Evolutionary conservation across 2,888 invertebrate species (phyloP), one percentile per base, ranked within the genome.

Genomic region (Drosophila robusta): DNA sequence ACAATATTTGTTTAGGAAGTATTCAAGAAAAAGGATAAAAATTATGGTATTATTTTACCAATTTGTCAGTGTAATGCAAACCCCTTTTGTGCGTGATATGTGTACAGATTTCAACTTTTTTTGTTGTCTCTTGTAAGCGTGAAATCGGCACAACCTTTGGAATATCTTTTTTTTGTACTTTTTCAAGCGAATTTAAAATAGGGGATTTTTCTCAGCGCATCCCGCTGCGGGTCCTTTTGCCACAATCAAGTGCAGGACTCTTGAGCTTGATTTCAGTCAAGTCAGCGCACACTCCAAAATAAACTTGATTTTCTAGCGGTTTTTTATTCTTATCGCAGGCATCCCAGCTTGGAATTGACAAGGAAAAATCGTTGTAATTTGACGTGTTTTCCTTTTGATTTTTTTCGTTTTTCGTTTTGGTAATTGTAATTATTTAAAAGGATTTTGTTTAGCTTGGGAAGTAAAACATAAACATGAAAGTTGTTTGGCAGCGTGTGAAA

Each of bases 1-100:
- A 84, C 85, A 84, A 85, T 87, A 84, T 84, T 84, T 84, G 82
- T 85, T 84, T 85, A 85, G 76, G 34, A 34, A 12, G 34, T 3
- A 4, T 80, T 73, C 60, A 62, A 54, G 70, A 71, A 68, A 81
- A 81, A 84, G 86, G 87, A 87, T 84, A 69, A 84, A 66, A 87
- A 84, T 84, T 84, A 85, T 81, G 77, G 86, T 87, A 85, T 87
- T 87, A 87, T 84, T 84, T 84, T 85, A 82, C 86, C 88, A 84
- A 84, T 84, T 84, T 84, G 83, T 84, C 87, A 83, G 87, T 81
- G 81, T 80, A 77, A 80, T 82, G 87, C 71, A 77, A 87, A 54
- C 44, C 67, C 80, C 87, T 69, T 56, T 86, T 82, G 62, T 75
- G 50, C 62, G 41, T 66, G 74, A 75, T 74, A 75, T 65, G 42